phyloP scores from a whole-genome alignment of 37 sponge, comb jelly and placozoan species.

The Spongilla lacustris region DNA sequence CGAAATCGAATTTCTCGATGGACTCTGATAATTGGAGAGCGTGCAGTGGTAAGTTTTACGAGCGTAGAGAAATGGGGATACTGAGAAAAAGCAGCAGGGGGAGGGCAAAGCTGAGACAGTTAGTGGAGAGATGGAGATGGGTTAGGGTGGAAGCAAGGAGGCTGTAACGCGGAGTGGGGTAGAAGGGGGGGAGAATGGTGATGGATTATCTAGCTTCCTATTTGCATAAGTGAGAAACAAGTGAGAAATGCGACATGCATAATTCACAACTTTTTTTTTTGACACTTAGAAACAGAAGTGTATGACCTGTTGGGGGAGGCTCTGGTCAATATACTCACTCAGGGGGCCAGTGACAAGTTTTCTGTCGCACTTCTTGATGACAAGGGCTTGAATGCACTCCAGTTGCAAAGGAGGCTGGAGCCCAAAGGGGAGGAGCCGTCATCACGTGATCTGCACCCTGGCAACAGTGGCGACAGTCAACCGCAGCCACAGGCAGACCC shows the following conservation, averaged over 20 bases:
- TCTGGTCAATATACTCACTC: neutral
- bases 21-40: conserved; percentile 3
- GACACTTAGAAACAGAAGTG: neutral
- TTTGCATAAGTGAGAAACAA: neutral
- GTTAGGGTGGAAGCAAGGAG: neutral
- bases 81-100: no score
- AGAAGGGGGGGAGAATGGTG: no score
- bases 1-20: neutral
- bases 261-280: neutral
- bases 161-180: neutral
- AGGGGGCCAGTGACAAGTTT: neutral
- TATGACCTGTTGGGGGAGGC: neutral
- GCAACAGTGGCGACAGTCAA: neutral
- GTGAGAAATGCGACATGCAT: neutral
- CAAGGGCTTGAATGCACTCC: neutral
- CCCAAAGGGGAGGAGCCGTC: neutral
- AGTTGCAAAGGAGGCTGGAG: neutral
- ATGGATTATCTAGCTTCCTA: no score
- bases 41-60: conserved; percentile 2
- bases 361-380: neutral
- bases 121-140: neutral
- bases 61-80: neutral
- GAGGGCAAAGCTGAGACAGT: no score
- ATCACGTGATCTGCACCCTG: neutral
- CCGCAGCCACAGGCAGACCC: neutral